phyloP scores from a whole-genome alignment of 2,888 invertebrate species.

The Entomobrya multifasciata region DNA sequence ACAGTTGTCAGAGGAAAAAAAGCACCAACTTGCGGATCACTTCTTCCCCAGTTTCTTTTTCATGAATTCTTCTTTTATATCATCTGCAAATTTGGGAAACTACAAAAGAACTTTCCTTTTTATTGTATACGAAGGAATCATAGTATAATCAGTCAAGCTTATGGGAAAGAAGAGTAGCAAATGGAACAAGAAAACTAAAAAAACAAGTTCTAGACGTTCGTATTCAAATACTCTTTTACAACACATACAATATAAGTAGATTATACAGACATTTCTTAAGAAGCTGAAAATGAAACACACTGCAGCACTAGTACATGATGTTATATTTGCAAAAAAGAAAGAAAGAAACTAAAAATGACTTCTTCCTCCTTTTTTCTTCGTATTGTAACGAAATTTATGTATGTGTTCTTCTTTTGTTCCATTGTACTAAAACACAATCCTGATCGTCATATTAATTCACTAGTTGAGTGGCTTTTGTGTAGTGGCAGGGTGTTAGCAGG shows the following conservation, averaged over 20 bases:
- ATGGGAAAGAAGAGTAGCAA: background rate
- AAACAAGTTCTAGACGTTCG: background rate
- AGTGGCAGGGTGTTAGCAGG: background rate
- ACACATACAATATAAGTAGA: background rate
- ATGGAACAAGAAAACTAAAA: conserved; percentile 14
- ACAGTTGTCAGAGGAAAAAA: background rate
- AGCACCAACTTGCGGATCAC: background rate
- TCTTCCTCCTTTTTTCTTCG: conserved; percentile 26
- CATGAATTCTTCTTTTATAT: background rate
- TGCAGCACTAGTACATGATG: background rate
- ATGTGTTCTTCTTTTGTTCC: conserved; percentile 37
- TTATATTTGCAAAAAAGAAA: conserved; percentile 15
- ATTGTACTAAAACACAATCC: conserved; percentile 48
- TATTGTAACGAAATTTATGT: conserved; percentile 43
- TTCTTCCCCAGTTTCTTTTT: background rate
- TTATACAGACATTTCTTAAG: background rate
- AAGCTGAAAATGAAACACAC: conserved; percentile 16
- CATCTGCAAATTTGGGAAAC: background rate
- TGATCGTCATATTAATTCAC: conserved; percentile 50
- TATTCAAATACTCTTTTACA: conserved; percentile 29
- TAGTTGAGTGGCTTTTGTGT: conserved; percentile 44
- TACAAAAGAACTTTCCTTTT: background rate
- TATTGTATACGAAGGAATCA: background rate
- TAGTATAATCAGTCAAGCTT: conserved; percentile 30
- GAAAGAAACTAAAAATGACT: conserved; percentile 21